Evolutionary conservation across 2,888 invertebrate genomes (phyloP).

Genomic region (Elegia similella): DNA sequence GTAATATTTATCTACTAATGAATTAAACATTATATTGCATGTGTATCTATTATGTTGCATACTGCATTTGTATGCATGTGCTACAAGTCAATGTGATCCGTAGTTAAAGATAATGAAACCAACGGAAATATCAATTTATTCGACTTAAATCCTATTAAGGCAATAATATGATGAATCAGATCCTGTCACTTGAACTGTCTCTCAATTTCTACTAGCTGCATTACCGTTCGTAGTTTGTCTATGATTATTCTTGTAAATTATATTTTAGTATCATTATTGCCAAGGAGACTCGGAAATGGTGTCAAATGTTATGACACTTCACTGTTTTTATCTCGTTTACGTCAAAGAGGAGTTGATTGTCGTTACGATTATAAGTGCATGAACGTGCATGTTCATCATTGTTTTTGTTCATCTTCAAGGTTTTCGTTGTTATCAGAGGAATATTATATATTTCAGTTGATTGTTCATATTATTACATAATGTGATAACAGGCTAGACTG

Average conservation of each 20-base stretch:
- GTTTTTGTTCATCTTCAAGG: neutral
- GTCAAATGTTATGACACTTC: slow-evolving; percentile 12
- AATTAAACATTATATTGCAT: slow-evolving; percentile 4
- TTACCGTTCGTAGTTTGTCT: neutral
- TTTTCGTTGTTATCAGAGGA: neutral
- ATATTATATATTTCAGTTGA: neutral
- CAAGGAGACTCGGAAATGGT: neutral
- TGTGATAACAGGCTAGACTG: too few relatives aligned
- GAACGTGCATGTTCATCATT: neutral
- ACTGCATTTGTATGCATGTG: neutral
- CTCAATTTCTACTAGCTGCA: slow-evolving; percentile 18
- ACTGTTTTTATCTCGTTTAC: slow-evolving; percentile 1
- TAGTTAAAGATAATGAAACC: slow-evolving; percentile 33
- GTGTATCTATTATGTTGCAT: neutral
- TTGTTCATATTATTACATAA: too few relatives aligned
- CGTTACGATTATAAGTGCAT: neutral
- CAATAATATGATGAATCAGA: slow-evolving; percentile 53
- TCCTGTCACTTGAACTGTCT: slow-evolving; percentile 54
- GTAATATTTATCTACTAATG: slow-evolving; percentile 5
- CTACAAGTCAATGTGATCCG: neutral
- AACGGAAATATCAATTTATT: slow-evolving; percentile 71
- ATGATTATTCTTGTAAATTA: neutral
- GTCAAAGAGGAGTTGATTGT: slow-evolving; percentile 10
- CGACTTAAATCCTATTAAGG: slow-evolving; percentile 53
- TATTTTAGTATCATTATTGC: neutral